Evolutionary conservation across 2,113 vertebrate genomes (phyloP).

Genomic region (Ascaphus truei): DNA sequence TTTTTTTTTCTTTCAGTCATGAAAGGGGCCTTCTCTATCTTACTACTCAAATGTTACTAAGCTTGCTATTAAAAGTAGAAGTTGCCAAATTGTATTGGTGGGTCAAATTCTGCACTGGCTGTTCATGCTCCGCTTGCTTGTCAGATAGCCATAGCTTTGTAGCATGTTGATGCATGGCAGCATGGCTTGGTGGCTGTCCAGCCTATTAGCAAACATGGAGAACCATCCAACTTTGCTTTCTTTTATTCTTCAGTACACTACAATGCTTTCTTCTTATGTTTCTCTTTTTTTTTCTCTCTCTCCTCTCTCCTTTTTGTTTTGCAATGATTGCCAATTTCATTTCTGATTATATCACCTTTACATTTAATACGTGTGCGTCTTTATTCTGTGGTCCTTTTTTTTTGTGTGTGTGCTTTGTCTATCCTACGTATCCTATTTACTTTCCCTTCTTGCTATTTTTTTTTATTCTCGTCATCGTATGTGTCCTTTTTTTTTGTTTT

Average conservation of each 20-base stretch:
- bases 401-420: slow-evolving; percentile 34
- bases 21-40: no score
- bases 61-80: no score
- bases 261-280: slow-evolving; percentile 79
- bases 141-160: slow-evolving; percentile 56
- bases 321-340: slow-evolving; percentile 59
- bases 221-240: slow-evolving; percentile 72
- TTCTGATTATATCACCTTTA: slow-evolving; percentile 45
- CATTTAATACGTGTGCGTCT: no score
- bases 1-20: no score
- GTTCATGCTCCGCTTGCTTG: slow-evolving; percentile 72
- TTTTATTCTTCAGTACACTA: slow-evolving; percentile 68
- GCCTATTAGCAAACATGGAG: slow-evolving; percentile 70
- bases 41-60: no score
- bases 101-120: slow-evolving; percentile 69
- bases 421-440: slow-evolving; percentile 37
- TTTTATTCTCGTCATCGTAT: not conserved
- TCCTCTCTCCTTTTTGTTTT: slow-evolving; percentile 63
- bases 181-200: slow-evolving; percentile 61
- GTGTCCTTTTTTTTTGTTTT: not conserved
- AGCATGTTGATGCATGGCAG: slow-evolving; percentile 65
- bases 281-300: slow-evolving; percentile 75
- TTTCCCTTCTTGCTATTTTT: slow-evolving; percentile 32
- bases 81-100: no score
- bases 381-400: slow-evolving; percentile 47